These are phyloP conservation scores for Cyanoliseus patagonus DNA, from an alignment of 2,113 vertebrate genomes.

Conservation along the genomic window DNA sequence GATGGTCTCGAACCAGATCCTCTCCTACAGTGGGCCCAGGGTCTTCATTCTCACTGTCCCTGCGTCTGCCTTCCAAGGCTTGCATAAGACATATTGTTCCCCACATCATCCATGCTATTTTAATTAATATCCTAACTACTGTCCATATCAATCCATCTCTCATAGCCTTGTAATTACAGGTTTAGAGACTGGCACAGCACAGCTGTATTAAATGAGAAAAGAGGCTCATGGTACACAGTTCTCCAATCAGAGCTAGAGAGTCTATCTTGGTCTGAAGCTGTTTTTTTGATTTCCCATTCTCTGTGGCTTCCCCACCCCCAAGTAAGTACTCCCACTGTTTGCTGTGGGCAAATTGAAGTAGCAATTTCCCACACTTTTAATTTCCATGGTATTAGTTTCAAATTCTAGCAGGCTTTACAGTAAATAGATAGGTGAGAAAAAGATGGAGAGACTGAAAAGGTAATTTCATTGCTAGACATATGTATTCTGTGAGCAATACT, in stretches of 20 bases:
- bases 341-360: background rate
- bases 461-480: background rate
- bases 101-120: background rate
- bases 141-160: background rate
- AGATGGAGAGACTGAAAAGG: background rate
- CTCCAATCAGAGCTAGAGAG: background rate
- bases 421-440: background rate
- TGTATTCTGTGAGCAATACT: accelerated
- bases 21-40: too few relatives aligned
- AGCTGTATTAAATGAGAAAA: background rate
- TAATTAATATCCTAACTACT: background rate
- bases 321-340: background rate
- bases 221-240: background rate
- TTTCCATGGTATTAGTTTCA: background rate
- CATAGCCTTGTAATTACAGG: background rate
- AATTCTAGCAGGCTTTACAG: background rate
- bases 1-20: too few relatives aligned
- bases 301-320: background rate
- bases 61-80: too few relatives aligned
- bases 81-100: too few relatives aligned
- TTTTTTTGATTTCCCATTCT: background rate
- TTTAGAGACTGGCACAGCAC: background rate
- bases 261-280: background rate
- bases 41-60: too few relatives aligned
- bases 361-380: background rate